Percentiles rank a stretch among this genome's conserved stretches.
Evolutionary conservation across 2,797 vertebrate species (phyloP).

Genomic region (Sebastes variabilis): DNA sequence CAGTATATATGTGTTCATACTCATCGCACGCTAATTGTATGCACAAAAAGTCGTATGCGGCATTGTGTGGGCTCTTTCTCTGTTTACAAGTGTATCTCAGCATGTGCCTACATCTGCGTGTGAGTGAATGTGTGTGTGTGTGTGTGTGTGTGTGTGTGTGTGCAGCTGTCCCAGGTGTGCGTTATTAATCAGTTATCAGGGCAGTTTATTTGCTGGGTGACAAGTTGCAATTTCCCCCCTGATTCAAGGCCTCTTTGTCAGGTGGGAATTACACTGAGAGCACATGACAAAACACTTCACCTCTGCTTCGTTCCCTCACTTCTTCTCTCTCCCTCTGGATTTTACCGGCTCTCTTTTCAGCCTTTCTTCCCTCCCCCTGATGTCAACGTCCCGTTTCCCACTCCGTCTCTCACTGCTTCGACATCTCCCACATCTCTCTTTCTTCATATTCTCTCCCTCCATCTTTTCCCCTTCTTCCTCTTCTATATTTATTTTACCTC

Average conservation of each 20-base stretch:
- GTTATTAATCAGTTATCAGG: conserved; percentile 99
- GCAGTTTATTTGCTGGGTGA: conserved; percentile 98
- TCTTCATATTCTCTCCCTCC: not conserved
- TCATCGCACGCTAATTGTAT: not conserved
- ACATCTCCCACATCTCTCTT: conserved; percentile 59
- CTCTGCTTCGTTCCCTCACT: conserved; percentile 77
- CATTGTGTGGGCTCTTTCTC: conserved; percentile 14
- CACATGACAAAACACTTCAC: conserved; percentile 99
- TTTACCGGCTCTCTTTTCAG: conserved; percentile 50
- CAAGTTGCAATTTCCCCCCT: conserved; percentile 98
- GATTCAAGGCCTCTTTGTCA: conserved; percentile 97
- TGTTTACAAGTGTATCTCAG: conserved; percentile 44
- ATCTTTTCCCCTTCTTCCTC: conserved; percentile 51
- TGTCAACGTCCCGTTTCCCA: not conserved
- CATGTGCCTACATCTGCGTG: conserved; percentile 39
- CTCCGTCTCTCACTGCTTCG: not conserved
- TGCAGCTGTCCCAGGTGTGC: conserved; percentile 98
- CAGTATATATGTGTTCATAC: not conserved
- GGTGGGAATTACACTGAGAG: conserved; percentile 97
- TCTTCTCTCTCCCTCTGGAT: conserved; percentile 40
- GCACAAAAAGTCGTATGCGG: not conserved
- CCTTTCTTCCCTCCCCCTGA: not conserved
- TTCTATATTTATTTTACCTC: conserved; percentile 94
- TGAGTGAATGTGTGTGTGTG: not conserved
- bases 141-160: not conserved